Evolutionary conservation across 23 tunicate genomes (phyloP).

Genomic region (Botrylloides violaceus): DNA sequence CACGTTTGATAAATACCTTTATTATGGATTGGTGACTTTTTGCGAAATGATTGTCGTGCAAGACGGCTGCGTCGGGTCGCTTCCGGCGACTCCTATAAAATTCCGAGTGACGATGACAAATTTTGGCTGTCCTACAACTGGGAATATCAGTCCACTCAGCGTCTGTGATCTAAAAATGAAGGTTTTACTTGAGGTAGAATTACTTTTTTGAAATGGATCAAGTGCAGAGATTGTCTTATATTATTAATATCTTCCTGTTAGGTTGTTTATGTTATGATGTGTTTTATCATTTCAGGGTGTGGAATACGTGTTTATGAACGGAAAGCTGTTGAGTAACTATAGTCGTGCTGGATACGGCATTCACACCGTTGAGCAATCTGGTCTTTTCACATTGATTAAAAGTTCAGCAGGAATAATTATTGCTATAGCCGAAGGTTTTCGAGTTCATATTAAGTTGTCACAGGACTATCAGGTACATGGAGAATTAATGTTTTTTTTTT

Average conservation of each 20-base stretch:
- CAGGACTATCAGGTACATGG: not conserved
- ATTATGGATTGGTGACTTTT: not conserved
- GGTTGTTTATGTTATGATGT: too few species aligned
- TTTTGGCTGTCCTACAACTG: not conserved
- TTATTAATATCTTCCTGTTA: too few species aligned
- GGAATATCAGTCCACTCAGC: not conserved
- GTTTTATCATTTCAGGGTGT: too few species aligned
- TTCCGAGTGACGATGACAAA: not conserved
- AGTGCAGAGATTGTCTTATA: too few species aligned
- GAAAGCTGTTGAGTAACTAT: not conserved
- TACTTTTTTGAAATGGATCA: too few species aligned
- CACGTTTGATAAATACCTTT: conserved; percentile 21
- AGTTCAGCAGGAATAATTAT: conserved; percentile 49
- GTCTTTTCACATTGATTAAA: conserved; percentile 23
- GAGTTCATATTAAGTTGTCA: conserved; percentile 27
- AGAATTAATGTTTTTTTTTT: too few species aligned
- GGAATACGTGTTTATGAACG: not conserved
- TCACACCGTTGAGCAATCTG: conserved; percentile 21
- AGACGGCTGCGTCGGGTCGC: conserved; percentile 9
- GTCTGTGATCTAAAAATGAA: not conserved
- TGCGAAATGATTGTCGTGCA: conserved; percentile 31
- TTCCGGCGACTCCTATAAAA: not conserved
- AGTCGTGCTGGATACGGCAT: not conserved
- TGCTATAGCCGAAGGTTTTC: conserved; percentile 33
- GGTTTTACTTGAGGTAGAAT: not conserved